These are phyloP conservation scores for Betta splendens DNA, from an alignment of 2,797 vertebrate species.

Conservation along the genomic window DNA sequence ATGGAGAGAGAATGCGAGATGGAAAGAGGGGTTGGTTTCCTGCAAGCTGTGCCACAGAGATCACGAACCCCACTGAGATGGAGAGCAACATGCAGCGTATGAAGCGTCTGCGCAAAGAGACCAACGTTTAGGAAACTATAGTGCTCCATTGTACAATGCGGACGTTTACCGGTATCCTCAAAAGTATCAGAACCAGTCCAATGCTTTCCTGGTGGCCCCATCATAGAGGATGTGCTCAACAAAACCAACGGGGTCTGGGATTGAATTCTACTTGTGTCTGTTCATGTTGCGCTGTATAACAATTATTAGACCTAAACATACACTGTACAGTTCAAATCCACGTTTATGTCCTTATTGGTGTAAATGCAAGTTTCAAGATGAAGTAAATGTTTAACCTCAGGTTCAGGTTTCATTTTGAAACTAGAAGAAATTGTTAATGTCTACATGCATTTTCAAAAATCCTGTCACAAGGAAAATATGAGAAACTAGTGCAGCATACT, in stretches of 20 bases:
- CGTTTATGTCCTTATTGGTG: neutral
- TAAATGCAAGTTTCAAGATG: slow-evolving; percentile 11
- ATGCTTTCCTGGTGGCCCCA: neutral
- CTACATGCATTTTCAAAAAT: neutral
- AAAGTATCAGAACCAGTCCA: neutral
- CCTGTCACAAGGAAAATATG: no score
- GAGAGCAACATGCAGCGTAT: slow-evolving; percentile 90
- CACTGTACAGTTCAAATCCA: neutral
- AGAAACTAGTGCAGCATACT: neutral
- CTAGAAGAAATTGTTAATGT: neutral
- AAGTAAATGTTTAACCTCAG: slow-evolving; percentile 2
- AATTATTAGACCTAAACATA: neutral
- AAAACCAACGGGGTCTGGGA: neutral
- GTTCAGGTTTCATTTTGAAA: neutral
- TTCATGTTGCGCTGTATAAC: neutral
- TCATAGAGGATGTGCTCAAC: neutral
- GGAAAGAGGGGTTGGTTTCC: slow-evolving; percentile 95
- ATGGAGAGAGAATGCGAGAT: slow-evolving; percentile 90
- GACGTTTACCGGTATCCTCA: neutral
- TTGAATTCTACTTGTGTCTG: neutral
- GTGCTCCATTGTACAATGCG: neutral
- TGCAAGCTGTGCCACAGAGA: slow-evolving; percentile 82
- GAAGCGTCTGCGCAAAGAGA: slow-evolving; percentile 93
- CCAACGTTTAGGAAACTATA: slow-evolving; percentile 81
- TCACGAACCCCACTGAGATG: slow-evolving; percentile 85